A percentile compares a stretch with the other conserved stretches of the same genome.
Evolutionary conservation across 2,888 invertebrate genomes (phyloP).

Genomic region (Arctia plantaginis): DNA sequence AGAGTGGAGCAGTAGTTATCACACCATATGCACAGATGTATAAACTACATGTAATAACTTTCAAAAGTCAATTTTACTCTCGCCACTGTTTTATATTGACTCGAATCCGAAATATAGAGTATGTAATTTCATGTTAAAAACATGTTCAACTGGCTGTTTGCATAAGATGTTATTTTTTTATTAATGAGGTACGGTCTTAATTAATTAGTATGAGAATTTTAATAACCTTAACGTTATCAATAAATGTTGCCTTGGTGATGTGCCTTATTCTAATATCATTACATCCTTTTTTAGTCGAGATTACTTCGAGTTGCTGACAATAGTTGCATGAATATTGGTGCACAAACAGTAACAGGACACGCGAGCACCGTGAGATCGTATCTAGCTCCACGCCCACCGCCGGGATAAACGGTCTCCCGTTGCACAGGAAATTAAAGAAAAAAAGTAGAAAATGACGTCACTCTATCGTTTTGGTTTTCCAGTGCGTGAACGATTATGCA

Average conservation of each 20-base stretch:
- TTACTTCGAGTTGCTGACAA: slow-evolving; percentile 14
- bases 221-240: background rate
- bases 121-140: too few relatives aligned
- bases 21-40: background rate
- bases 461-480: slow-evolving; percentile 7
- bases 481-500: slow-evolving; percentile 10
- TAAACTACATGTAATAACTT: background rate
- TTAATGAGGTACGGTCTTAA: background rate
- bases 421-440: slow-evolving; percentile 53
- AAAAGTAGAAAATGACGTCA: slow-evolving; percentile 43
- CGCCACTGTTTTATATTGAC: background rate
- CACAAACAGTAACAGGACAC: slow-evolving; percentile 67
- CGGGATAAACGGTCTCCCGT: slow-evolving; percentile 63
- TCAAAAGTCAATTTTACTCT: background rate
- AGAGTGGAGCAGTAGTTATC: background rate
- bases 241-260: background rate
- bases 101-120: background rate
- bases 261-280: background rate
- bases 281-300: background rate
- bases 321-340: slow-evolving; percentile 46
- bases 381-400: slow-evolving; percentile 55
- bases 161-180: too few relatives aligned
- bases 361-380: slow-evolving; percentile 74
- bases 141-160: too few relatives aligned
- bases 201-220: background rate